Percentiles rank a stretch among this genome's conserved stretches.
phyloP scores from a whole-genome alignment of 2,113 vertebrate genomes.

The Halichoeres trimaculatus region DNA sequence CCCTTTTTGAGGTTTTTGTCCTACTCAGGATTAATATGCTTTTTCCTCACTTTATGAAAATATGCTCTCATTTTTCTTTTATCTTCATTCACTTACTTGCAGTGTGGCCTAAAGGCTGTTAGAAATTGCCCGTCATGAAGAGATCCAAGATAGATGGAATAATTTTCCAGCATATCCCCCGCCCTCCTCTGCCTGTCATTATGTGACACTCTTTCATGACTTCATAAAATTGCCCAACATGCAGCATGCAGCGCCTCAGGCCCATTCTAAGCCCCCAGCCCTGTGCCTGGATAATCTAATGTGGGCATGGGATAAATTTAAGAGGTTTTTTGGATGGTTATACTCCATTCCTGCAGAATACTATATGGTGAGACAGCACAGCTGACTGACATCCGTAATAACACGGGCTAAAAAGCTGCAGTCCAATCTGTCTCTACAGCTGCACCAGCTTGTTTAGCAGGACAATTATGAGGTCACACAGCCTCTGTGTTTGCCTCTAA shows the following conservation, averaged over 20 bases:
- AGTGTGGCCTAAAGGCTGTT: conserved; percentile 38
- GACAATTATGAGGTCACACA: conserved; percentile 11
- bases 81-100: conserved; percentile 32
- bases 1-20: background rate
- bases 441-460: conserved; percentile 5
- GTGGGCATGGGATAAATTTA: conserved; percentile 44
- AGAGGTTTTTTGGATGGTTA: conserved; percentile 33
- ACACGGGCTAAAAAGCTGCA: conserved; percentile 6
- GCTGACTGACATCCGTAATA: conserved; percentile 9
- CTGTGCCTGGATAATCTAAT: conserved; percentile 42
- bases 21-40: conserved; percentile 34
- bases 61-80: conserved; percentile 43
- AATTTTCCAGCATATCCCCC: conserved; percentile 45
- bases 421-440: background rate
- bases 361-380: background rate
- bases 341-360: background rate
- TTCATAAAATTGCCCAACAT: conserved; percentile 55
- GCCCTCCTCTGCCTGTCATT: conserved; percentile 45
- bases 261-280: conserved; percentile 19
- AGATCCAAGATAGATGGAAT: conserved; percentile 62
- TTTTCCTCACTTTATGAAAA: conserved; percentile 30
- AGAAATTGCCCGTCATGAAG: conserved; percentile 58
- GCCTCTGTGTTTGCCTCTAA: conserved; percentile 22
- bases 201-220: conserved; percentile 52
- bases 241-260: conserved; percentile 43